A percentile compares a stretch with the other conserved stretches of the same genome.
Evolutionary conservation across 1,140 invertebrate genomes (phyloP).

Genomic region (Pseudomyrmex dendroicus): DNA sequence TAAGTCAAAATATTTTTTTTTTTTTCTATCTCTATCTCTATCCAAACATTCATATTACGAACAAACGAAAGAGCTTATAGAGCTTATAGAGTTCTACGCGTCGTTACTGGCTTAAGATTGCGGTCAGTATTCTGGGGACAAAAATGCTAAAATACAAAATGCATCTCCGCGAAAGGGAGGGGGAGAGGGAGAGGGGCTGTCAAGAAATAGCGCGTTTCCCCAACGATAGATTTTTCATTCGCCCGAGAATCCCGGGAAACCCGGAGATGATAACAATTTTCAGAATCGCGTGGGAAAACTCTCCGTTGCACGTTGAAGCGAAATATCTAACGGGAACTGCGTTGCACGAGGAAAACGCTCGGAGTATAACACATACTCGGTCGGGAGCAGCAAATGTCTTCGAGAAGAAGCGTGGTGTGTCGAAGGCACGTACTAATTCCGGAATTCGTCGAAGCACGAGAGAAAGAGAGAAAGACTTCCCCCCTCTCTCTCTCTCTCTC

Average conservation of each 20-base stretch:
- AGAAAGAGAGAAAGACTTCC: background rate
- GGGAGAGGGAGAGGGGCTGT: background rate
- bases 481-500: background rate
- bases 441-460: conserved; percentile 33
- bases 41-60: no score
- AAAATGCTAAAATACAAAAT: background rate
- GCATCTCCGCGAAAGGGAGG: no score
- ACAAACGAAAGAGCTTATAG: no score
- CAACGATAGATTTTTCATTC: no score
- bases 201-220: background rate
- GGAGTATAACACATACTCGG: background rate
- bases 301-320: background rate
- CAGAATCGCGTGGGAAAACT: background rate
- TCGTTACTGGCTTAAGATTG: no score
- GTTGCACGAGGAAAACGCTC: background rate
- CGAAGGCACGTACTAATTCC: conserved; percentile 46
- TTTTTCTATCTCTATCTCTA: no score
- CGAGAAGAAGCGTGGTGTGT: conserved; percentile 33
- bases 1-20: no score
- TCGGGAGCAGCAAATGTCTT: background rate
- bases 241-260: no score
- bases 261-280: no score
- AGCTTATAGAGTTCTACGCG: no score
- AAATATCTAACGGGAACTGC: conserved; percentile 2
- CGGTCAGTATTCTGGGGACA: background rate